Evolutionary conservation across 2,113 vertebrate species (phyloP), one percentile per base, ranked within the genome.

Genomic region (Odocoileus virginianus): DNA sequence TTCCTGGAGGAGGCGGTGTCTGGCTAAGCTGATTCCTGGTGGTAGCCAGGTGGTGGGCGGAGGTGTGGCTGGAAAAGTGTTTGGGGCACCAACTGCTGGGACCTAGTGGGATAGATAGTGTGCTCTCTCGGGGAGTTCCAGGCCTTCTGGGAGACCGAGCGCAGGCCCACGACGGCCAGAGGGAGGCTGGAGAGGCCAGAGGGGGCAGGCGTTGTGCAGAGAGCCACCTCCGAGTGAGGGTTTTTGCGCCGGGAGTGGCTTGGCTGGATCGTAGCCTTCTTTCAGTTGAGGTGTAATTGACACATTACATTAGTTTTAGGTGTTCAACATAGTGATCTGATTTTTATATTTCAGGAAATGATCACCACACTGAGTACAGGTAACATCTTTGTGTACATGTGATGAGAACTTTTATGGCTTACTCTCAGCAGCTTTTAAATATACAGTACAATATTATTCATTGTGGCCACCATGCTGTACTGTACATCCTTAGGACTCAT

Each of bases 161-260:
- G 0, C 71, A 67, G 64, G 54, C 57, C 47, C 9, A 11, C 19
- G 5, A 14, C 7, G 12, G 45, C 40, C 8, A 5, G 40, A n/a
- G 76, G 8, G 88, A 84, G 40, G n/a, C 50, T n/a, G n/a, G 58
- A 58, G 47, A 76, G 79, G 10, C 15, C 16, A 54, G 13, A 45
- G 2, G 6, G 30, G 64, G 23, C 27, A 43, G 10, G 16, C n/a
- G 2, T 40, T 7, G 23, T 15, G 21, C 0, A 7, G 2, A 19
- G 91, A 36, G 60, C 13, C 17, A 14, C 87, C 57, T 57, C n/a
- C 1, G 30, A 71, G 43, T 2, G 30, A 81, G n/a, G 52, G 25
- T 71, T 76, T 50, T 14, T 74, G 67, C 3, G 9, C 27, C 9
- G 28, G n/a, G 5, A 47, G 36, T 25, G 45, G 21, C n/a, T 54